These are phyloP conservation scores for Phoxinus phoxinus DNA, from an alignment of 2,113 vertebrate species.

Conservation along the genomic window DNA sequence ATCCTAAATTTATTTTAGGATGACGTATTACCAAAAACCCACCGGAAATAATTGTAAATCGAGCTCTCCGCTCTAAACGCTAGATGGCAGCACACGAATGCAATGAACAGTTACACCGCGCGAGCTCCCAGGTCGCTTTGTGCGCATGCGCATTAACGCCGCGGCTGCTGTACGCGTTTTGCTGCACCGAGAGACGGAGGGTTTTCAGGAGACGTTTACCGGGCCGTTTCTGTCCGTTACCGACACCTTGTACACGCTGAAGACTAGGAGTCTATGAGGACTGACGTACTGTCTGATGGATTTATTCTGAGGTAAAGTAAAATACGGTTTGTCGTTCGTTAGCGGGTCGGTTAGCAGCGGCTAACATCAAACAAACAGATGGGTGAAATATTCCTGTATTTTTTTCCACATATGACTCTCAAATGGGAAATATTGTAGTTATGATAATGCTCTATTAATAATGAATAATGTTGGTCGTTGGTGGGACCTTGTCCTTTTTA, in stretches of 20 bases:
- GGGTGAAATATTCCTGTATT: neutral
- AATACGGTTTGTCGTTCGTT: neutral
- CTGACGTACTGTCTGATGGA: neutral
- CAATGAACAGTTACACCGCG: neutral
- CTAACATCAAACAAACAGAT: constrained; percentile 36
- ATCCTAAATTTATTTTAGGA: neutral
- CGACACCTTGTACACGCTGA: neutral
- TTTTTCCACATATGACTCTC: neutral
- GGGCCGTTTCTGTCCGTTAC: constrained; percentile 11
- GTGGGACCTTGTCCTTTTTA: neutral
- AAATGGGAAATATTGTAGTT: neutral
- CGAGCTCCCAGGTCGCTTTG: neutral
- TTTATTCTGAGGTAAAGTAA: constrained; percentile 29
- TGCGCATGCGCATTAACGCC: neutral
- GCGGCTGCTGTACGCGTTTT: constrained; percentile 15
- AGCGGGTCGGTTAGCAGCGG: constrained; percentile 35
- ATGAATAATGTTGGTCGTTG: neutral
- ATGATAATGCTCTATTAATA: neutral
- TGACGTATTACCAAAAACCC: neutral
- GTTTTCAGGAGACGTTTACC: constrained; percentile 27
- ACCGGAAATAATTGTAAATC: neutral
- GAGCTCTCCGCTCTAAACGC: neutral
- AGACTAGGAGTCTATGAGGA: neutral
- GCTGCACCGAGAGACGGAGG: constrained; percentile 17
- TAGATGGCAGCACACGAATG: constrained; percentile 26